A percentile compares a stretch with the other conserved stretches of the same genome.
phyloP scores from a whole-genome alignment of 2,113 vertebrate species.

The Fukomys damarensis region DNA sequence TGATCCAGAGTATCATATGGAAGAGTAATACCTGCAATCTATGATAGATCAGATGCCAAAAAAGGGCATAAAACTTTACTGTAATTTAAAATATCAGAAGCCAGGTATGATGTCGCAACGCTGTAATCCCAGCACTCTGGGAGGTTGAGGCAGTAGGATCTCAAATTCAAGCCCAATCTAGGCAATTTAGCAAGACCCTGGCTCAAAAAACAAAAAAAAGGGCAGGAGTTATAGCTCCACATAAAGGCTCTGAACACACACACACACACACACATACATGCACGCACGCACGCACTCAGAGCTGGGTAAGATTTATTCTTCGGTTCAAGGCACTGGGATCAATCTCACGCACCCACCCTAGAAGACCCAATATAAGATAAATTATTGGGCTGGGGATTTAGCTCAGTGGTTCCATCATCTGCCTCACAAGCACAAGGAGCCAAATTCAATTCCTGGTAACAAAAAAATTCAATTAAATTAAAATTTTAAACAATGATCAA shows the following conservation, averaged over 20 bases:
- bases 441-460: no score
- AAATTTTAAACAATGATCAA: no score
- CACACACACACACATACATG: no score
- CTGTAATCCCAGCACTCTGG: neutral
- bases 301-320: neutral
- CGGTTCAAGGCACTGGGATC: neutral
- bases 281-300: no score
- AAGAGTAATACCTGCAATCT: constrained; percentile 94
- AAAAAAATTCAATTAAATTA: no score
- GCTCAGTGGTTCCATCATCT: no score
- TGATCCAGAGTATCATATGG: constrained; percentile 94
- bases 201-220: no score
- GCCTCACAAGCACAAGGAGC: no score
- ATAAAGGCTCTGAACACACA: no score
- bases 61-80: constrained; percentile 17
- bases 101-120: no score
- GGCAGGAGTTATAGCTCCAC: no score
- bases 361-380: neutral
- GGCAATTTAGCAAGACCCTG: neutral
- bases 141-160: neutral
- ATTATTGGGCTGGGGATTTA: neutral
- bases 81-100: constrained; percentile 7
- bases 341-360: neutral
- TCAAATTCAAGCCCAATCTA: neutral
- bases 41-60: constrained; percentile 26